These are phyloP conservation scores for Myodes glareolus DNA, from an alignment of 2,113 vertebrate species.

Conservation along the genomic window DNA sequence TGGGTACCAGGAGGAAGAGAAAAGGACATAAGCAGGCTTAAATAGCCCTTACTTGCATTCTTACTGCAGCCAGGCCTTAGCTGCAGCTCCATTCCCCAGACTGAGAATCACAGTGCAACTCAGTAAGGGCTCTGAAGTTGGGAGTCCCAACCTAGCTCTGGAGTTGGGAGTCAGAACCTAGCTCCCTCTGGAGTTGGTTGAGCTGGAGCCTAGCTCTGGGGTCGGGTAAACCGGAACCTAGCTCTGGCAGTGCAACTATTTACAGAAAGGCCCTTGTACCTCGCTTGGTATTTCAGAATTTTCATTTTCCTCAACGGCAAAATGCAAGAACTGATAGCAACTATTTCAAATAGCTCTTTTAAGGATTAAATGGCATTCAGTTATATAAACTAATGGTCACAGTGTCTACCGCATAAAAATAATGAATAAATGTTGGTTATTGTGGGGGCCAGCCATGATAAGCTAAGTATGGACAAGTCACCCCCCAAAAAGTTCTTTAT, in stretches of 20 bases:
- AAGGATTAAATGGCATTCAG: background rate
- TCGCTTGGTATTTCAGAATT: background rate
- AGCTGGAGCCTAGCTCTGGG: background rate
- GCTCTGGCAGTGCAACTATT: background rate
- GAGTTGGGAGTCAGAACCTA: background rate
- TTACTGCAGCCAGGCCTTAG: background rate
- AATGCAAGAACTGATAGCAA: background rate
- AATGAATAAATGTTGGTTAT: background rate
- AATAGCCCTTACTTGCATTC: background rate
- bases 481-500: no score
- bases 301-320: background rate
- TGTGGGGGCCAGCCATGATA: no score
- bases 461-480: no score
- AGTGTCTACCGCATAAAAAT: background rate
- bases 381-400: background rate
- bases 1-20: background rate
- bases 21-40: background rate
- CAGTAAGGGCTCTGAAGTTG: background rate
- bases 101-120: background rate
- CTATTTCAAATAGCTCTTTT: background rate
- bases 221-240: background rate
- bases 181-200: background rate
- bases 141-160: background rate
- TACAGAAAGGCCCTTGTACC: background rate
- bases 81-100: background rate